Evolutionary conservation across 1,140 invertebrate genomes (phyloP), one percentile per base, ranked within the genome.

Genomic region (Drosophila ironensis): DNA sequence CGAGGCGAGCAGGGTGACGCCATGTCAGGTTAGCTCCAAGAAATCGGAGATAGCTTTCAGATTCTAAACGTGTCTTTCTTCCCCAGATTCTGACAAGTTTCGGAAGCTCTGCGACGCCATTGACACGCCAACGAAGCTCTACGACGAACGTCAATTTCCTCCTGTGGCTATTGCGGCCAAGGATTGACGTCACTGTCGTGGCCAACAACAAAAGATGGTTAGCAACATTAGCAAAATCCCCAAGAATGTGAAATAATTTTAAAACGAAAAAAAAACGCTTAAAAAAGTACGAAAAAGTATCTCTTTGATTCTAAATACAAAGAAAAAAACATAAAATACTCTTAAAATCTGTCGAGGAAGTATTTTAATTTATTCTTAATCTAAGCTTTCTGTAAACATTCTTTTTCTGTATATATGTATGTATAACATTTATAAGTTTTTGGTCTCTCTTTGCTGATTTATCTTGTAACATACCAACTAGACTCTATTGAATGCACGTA

Each of bases 71-170:
- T 5, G 8, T 7, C 12, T 7, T 19, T 8, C 5, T 2, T 28
- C 5, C 14, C 1, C 33, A 90, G 88, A 90, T 81, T 90, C 89
- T 41, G 89, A 77, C 50, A 89, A 89, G 54, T 89, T 80, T 47
- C 87, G 89, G 22, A 88, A 88, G 61, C 72, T 90, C 4, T 84
- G 87, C 47, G 88, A 90, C 72, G 88, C 88, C 47, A 88, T 90
- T 22, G 88, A 90, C 47, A 88, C 88, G 20, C 88, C 89, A 41
- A 81, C 77, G 27, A 90, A 89, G 50, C 71, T 90, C 3, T 90
- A 88, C 44, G 89, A 90, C 44, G 89, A 90, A 35, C 69, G 74
- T 5, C 89, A 90, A 59, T 90, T 90, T 50, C 89, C 89, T 9
- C 89, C 89, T 17, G 88, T 90, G n/a, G 80, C 88, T 7, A 78